phyloP scores from a whole-genome alignment of 2,113 vertebrate species.

The Solea senegalensis region DNA sequence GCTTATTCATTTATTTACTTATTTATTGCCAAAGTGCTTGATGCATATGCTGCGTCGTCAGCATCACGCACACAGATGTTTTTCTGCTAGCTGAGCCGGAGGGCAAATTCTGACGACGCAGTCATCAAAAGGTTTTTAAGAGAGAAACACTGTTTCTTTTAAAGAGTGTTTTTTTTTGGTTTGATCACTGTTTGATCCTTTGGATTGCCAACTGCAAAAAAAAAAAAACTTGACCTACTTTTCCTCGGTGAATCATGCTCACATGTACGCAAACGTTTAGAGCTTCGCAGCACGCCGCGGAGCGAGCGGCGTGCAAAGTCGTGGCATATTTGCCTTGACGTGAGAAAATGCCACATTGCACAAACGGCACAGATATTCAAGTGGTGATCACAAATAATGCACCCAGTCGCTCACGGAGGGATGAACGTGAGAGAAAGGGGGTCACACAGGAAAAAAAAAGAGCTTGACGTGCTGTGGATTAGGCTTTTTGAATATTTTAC shows the following conservation, averaged over 20 bases:
- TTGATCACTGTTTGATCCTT: background rate
- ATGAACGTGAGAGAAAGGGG: background rate
- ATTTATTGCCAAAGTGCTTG: background rate
- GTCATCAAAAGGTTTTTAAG: background rate
- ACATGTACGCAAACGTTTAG: background rate
- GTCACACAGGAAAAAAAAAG: background rate
- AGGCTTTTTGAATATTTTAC: constrained; percentile 55
- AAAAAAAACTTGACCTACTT: constrained; percentile 22
- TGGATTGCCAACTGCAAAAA: background rate
- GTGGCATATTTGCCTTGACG: background rate
- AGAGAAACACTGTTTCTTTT: background rate
- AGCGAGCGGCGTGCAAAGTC: too few relatives aligned
- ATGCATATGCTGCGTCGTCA: background rate
- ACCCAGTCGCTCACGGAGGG: background rate
- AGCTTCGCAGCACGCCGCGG: background rate
- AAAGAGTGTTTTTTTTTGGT: too few relatives aligned
- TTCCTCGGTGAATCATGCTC: constrained; percentile 7
- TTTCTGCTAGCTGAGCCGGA: background rate
- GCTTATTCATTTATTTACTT: background rate
- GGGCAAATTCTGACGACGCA: constrained; percentile 18
- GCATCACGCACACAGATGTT: background rate
- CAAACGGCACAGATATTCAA: background rate
- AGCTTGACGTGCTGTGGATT: constrained; percentile 4
- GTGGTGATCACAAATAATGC: background rate
- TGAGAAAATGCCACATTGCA: background rate